A percentile compares a stretch with the other conserved stretches of the same genome.
Conservation (phyloP, 2,797 vertebrate species). For the Takifugu rubripes region DNA sequence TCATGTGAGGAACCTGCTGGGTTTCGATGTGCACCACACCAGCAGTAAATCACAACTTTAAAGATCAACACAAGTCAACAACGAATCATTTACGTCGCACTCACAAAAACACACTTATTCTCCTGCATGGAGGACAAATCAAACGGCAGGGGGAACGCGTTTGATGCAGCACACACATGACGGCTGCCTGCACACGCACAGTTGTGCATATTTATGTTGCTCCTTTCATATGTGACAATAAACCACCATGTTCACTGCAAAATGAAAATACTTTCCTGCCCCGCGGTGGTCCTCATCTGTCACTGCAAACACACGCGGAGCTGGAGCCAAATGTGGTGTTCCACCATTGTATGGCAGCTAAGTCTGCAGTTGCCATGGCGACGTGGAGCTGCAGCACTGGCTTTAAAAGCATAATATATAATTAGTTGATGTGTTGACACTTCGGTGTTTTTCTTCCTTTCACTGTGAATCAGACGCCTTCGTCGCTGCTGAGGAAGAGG, state of each 20-base stretch:
- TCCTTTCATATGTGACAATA: slow-evolving; percentile 24
- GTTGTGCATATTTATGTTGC: background rate
- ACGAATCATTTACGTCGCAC: background rate
- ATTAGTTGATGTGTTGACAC: slow-evolving; percentile 60
- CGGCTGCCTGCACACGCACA: background rate
- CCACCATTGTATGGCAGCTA: slow-evolving; percentile 62
- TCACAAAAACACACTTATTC: background rate
- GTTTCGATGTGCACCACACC: slow-evolving; percentile 18
- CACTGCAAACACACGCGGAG: slow-evolving; percentile 43
- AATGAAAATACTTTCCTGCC: slow-evolving; percentile 61
- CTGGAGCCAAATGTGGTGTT: slow-evolving; percentile 46
- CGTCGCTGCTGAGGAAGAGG: slow-evolving; percentile 18
- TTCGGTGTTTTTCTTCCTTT: slow-evolving; percentile 44
- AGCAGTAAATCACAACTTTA: slow-evolving; percentile 3
- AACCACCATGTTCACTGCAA: slow-evolving; percentile 8
- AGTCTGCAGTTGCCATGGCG: slow-evolving; percentile 75
- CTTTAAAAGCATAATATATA: slow-evolving; percentile 59
- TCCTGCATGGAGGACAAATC: slow-evolving; percentile 2
- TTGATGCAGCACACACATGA: background rate
- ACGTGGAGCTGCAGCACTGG: slow-evolving; percentile 57
- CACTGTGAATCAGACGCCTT: slow-evolving; percentile 48
- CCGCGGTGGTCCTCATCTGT: slow-evolving; percentile 51
- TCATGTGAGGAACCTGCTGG: slow-evolving; percentile 27
- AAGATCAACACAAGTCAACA: slow-evolving; percentile 3
- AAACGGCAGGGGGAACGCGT: background rate